A percentile compares a stretch with the other conserved stretches of the same genome.
phyloP scores from a whole-genome alignment of 2,797 vertebrate species.

The Macrochelys suwanniensis region DNA sequence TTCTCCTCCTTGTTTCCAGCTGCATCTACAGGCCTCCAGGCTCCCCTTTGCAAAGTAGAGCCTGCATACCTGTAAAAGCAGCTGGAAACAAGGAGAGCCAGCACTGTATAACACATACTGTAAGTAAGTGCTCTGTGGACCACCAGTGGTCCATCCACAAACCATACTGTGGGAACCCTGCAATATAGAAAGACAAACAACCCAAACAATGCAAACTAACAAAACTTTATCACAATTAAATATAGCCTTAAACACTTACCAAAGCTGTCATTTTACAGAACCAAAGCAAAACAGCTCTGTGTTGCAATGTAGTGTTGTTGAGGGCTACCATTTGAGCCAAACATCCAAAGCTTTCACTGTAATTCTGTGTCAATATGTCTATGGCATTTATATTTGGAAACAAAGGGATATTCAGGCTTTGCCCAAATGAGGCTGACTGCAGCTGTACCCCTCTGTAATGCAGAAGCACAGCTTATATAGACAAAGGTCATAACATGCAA shows the following conservation, averaged over 20 bases:
- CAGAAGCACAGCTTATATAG: neutral
- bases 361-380: neutral
- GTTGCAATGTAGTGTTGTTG: neutral
- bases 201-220: neutral
- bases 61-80: neutral
- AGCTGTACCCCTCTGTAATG: neutral
- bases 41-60: neutral
- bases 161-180: neutral
- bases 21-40: neutral
- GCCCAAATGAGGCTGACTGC: neutral
- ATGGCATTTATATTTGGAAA: neutral
- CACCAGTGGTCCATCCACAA: neutral
- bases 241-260: neutral
- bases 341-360: neutral
- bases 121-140: neutral
- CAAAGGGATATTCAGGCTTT: accelerated
- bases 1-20: neutral
- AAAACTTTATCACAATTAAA: neutral
- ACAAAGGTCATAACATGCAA: neutral
- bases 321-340: neutral
- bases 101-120: neutral
- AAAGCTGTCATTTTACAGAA: neutral
- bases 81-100: neutral
- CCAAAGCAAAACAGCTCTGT: neutral
- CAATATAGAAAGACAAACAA: neutral